A percentile compares a stretch with the other conserved stretches of the same genome.
Evolutionary conservation across 2,888 invertebrate genomes (phyloP).

Genomic region (Azorinus chamasolen): DNA sequence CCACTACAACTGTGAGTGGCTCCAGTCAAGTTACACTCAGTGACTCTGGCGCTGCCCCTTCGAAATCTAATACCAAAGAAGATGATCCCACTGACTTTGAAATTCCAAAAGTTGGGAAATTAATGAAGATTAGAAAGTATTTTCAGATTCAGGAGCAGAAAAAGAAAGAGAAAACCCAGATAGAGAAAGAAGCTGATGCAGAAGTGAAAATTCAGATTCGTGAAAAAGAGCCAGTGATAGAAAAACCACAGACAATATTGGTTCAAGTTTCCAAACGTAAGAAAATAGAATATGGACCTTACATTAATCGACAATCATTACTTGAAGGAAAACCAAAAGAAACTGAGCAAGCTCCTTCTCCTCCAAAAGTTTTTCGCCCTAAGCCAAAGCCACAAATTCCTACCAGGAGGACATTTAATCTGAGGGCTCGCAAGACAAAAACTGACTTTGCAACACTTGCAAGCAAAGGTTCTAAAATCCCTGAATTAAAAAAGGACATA

Average conservation of each 20-base stretch:
- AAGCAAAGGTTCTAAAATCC: conserved; percentile 35
- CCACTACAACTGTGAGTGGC: not conserved
- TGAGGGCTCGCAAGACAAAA: conserved; percentile 50
- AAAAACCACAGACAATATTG: conserved; percentile 57
- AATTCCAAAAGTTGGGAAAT: conserved; percentile 61
- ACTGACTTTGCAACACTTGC: conserved; percentile 61
- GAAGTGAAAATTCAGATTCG: conserved; percentile 46
- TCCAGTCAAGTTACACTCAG: too few relatives aligned
- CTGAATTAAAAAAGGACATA: conserved; percentile 45
- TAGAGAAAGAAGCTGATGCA: conserved; percentile 22
- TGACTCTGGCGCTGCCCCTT: not conserved
- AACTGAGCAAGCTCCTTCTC: conserved; percentile 21
- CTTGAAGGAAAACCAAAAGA: conserved; percentile 56
- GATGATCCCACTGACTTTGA: conserved; percentile 58
- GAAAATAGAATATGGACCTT: conserved; percentile 62
- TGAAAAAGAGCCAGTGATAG: conserved; percentile 32
- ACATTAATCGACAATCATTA: conserved; percentile 53
- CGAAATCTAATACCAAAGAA: conserved; percentile 27
- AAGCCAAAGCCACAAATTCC: conserved; percentile 54
- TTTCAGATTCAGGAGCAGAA: conserved; percentile 58
- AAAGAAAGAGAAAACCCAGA: conserved; percentile 50
- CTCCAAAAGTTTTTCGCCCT: conserved; percentile 44
- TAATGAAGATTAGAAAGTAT: conserved; percentile 65
- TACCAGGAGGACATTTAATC: conserved; percentile 51
- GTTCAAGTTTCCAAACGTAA: conserved; percentile 61